Conservation (phyloP, 30 jellyfish, hydroid and myxozoan genomes). For the Rhopilema esculentum region DNA sequence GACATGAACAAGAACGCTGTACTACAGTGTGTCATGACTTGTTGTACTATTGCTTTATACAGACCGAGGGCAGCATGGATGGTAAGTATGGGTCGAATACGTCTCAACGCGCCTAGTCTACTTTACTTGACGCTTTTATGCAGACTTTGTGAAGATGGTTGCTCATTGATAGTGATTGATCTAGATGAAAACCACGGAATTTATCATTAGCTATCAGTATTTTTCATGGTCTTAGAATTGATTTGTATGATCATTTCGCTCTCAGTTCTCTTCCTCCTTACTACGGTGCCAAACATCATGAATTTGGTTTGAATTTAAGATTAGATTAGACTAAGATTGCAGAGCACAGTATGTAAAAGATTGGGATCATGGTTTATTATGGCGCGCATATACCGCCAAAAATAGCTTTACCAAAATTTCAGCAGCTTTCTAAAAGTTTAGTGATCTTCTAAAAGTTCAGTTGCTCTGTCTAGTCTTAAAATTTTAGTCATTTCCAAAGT, state of each 20-base stretch:
- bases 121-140: conserved; percentile 50
- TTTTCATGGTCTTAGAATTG: conserved; percentile 26
- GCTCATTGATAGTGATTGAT: conserved; percentile 39
- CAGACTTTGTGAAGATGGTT: conserved; percentile 32
- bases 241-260: conserved; percentile 23
- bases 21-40: conserved; percentile 46
- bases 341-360: too few relatives aligned
- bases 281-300: too few relatives aligned
- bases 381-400: too few relatives aligned
- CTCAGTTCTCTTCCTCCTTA: conserved; percentile 18
- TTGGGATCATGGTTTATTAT: too few relatives aligned
- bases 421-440: too few relatives aligned
- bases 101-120: conserved; percentile 56
- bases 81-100: conserved; percentile 65
- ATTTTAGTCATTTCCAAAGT: too few relatives aligned
- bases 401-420: too few relatives aligned
- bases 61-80: conserved; percentile 76
- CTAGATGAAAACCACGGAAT: conserved; percentile 36
- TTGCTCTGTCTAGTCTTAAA: too few relatives aligned
- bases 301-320: too few relatives aligned
- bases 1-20: conserved; percentile 30
- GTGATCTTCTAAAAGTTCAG: too few relatives aligned
- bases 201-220: conserved; percentile 47
- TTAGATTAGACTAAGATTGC: too few relatives aligned
- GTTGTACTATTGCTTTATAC: conserved; percentile 57